A percentile compares a stretch with the other conserved stretches of the same genome.
Evolutionary conservation across 2,113 vertebrate species (phyloP).

Genomic region (Nanorana parkeri): DNA sequence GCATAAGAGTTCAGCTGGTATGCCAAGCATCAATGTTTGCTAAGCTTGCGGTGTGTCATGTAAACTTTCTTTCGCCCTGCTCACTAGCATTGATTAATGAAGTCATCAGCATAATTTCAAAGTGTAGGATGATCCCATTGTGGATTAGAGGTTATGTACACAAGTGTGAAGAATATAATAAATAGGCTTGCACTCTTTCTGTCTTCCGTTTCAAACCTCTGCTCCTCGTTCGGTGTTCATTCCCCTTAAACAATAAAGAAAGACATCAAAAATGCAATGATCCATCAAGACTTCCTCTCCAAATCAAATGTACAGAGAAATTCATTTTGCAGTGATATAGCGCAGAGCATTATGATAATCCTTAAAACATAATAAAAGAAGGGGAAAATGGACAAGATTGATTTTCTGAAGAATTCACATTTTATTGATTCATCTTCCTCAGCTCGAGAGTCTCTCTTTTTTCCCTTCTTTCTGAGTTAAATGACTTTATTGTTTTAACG

Average conservation of each 20-base stretch:
- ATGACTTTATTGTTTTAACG: slow-evolving; percentile 54
- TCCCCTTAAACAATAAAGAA: slow-evolving; percentile 47
- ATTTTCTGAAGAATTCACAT: slow-evolving; percentile 46
- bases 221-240: not conserved
- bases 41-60: not conserved
- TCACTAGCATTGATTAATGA: not conserved
- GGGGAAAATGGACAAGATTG: slow-evolving; percentile 48
- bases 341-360: slow-evolving; percentile 45
- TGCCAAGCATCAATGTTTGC: not conserved
- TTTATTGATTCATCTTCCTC: slow-evolving; percentile 53
- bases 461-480: slow-evolving; percentile 44
- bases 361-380: slow-evolving; percentile 53
- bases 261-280: slow-evolving; percentile 53
- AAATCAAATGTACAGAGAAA: slow-evolving; percentile 52
- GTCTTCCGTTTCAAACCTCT: not conserved
- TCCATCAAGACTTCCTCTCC: slow-evolving; percentile 45
- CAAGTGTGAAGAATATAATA: slow-evolving; percentile 3
- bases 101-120: not conserved
- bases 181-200: not conserved
- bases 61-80: slow-evolving; percentile 2
- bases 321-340: slow-evolving; percentile 42
- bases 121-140: not conserved
- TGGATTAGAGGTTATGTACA: not conserved
- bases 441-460: slow-evolving; percentile 22
- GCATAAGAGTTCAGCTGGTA: too few species aligned